Evolutionary conservation across 2,113 vertebrate species (phyloP).

Genomic region (Nycticryphes semicollaris): DNA sequence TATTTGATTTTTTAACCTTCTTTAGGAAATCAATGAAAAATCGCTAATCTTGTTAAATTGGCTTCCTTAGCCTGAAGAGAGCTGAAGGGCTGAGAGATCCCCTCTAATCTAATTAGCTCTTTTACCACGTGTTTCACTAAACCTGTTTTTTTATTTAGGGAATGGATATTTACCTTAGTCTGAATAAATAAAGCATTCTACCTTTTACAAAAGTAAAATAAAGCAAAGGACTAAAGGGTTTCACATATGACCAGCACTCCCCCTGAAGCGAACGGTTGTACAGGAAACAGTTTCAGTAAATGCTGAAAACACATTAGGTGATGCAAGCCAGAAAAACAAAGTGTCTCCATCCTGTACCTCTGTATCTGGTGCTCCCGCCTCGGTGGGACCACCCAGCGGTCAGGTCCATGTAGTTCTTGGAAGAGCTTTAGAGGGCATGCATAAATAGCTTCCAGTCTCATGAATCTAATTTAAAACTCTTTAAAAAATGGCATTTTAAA

Average conservation of each 20-base stretch:
- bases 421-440: not conserved
- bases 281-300: conserved; percentile 30
- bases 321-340: conserved; percentile 51
- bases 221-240: conserved; percentile 46
- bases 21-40: conserved; percentile 48
- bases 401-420: not conserved
- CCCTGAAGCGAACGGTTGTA: not conserved
- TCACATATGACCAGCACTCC: not conserved
- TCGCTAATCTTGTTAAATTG: conserved; percentile 42
- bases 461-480: not conserved
- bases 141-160: conserved; percentile 62
- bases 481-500: conserved; percentile 1
- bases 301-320: conserved; percentile 43
- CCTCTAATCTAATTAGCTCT: conserved; percentile 54
- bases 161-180: conserved; percentile 52
- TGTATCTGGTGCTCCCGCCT: conserved; percentile 13
- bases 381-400: conserved; percentile 26
- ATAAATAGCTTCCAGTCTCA: conserved; percentile 11
- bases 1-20: not conserved
- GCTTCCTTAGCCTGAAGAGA: conserved; percentile 36
- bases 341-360: conserved; percentile 8
- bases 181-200: conserved; percentile 58
- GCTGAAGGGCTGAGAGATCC: not conserved
- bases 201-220: conserved; percentile 55
- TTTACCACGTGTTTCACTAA: conserved; percentile 38